phyloP scores from a whole-genome alignment of 2,888 invertebrate species.

The Apocheima hispidaria region DNA sequence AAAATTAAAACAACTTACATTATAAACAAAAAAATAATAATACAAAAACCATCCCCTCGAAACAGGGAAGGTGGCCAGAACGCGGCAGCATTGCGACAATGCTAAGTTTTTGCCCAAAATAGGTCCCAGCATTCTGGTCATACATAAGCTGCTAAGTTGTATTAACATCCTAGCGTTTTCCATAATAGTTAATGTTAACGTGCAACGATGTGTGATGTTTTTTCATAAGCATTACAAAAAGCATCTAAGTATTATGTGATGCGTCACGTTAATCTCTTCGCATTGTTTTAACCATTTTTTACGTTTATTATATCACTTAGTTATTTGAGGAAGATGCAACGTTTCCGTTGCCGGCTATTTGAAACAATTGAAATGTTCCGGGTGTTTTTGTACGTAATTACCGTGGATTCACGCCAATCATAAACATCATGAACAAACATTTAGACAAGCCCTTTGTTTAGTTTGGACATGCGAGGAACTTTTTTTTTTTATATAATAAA shows the following conservation, averaged over 20 bases:
- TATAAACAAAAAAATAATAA: too few species aligned
- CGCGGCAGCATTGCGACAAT: too few species aligned
- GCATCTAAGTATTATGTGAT: neutral
- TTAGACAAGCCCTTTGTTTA: slow-evolving; percentile 52
- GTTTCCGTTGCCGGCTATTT: slow-evolving; percentile 47
- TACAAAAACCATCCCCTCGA: too few species aligned
- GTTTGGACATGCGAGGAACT: slow-evolving; percentile 21
- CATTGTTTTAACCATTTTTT: slow-evolving; percentile 13
- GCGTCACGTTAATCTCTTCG: slow-evolving; percentile 1
- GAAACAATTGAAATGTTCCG: slow-evolving; percentile 49
- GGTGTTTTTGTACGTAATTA: slow-evolving; percentile 40
- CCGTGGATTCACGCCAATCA: slow-evolving; percentile 41
- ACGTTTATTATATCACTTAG: slow-evolving; percentile 21
- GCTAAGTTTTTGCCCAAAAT: too few species aligned
- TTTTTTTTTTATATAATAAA: too few species aligned
- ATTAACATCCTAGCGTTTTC: too few species aligned
- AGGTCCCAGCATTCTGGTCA: too few species aligned
- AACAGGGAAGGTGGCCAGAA: too few species aligned
- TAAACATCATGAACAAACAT: slow-evolving; percentile 33
- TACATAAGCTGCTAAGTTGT: too few species aligned
- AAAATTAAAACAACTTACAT: too few species aligned
- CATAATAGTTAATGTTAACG: too few species aligned
- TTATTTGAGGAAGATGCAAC: slow-evolving; percentile 54
- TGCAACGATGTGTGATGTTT: neutral
- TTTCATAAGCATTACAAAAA: neutral